These are phyloP conservation scores for Vollenhovia emeryi DNA, from an alignment of 1,140 invertebrate species.

Conservation along the genomic window DNA sequence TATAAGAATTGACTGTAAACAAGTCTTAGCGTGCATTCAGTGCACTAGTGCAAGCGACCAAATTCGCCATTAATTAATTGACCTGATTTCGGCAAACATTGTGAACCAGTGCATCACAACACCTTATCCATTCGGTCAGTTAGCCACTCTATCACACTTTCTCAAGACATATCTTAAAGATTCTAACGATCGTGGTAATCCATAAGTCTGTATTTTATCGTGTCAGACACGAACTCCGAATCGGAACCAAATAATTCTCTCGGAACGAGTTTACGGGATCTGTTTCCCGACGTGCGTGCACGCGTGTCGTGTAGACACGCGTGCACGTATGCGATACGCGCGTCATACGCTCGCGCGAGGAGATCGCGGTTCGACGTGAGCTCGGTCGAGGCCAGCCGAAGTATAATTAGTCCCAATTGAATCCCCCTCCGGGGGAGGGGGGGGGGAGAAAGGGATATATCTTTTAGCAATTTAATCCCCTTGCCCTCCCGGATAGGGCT, in stretches of 20 bases:
- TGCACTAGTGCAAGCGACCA: too few relatives aligned
- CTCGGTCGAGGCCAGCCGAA: slow-evolving; percentile 58
- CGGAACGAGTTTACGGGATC: slow-evolving; percentile 51
- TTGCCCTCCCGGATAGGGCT: slow-evolving; percentile 29
- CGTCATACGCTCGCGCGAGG: slow-evolving; percentile 6
- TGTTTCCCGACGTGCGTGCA: slow-evolving; percentile 44
- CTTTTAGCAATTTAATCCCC: slow-evolving; percentile 80
- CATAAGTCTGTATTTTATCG: slow-evolving; percentile 56
- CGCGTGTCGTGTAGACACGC: not conserved
- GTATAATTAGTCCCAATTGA: slow-evolving; percentile 73
- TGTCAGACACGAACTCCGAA: slow-evolving; percentile 58
- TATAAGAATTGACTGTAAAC: too few relatives aligned
- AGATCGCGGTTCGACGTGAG: slow-evolving; percentile 65
- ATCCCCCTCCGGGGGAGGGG: slow-evolving; percentile 62
- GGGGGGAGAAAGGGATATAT: slow-evolving; percentile 70
- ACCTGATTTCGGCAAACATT: not conserved
- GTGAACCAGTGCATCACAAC: not conserved
- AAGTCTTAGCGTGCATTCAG: too few relatives aligned
- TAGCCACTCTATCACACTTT: not conserved
- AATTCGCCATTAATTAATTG: slow-evolving; percentile 10
- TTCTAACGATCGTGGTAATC: slow-evolving; percentile 48
- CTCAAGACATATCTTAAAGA: not conserved
- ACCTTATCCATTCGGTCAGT: not conserved
- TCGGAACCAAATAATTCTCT: slow-evolving; percentile 80
- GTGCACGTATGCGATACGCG: not conserved